Percentiles rank a stretch among this genome's conserved stretches.
Evolutionary conservation across 1,140 invertebrate genomes (phyloP).

Genomic region (Macrosteles quadrilineatus): DNA sequence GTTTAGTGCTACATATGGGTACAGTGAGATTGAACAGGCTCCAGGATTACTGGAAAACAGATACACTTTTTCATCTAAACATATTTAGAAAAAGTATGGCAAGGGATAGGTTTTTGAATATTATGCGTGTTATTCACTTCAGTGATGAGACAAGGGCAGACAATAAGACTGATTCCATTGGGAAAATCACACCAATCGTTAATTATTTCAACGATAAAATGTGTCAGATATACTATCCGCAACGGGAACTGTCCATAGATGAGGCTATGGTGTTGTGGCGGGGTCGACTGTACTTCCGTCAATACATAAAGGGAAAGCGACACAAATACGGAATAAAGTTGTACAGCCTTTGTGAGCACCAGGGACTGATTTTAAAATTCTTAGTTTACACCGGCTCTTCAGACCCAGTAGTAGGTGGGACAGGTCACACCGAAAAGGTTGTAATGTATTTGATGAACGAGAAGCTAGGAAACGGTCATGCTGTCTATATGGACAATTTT

Average conservation of each 20-base stretch:
- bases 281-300: slow-evolving; percentile 30
- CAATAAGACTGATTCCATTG: neutral
- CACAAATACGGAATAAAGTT: slow-evolving; percentile 4
- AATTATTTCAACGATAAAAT: slow-evolving; percentile 20
- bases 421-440: neutral
- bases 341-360: slow-evolving; percentile 15
- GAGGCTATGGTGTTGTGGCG: slow-evolving; percentile 19
- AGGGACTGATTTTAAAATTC: neutral
- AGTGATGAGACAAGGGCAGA: neutral
- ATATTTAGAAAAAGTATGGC: slow-evolving; percentile 18
- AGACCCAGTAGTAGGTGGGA: neutral
- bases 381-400: neutral
- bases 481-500: slow-evolving; percentile 40
- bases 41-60: slow-evolving; percentile 27
- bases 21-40: neutral
- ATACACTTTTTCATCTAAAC: slow-evolving; percentile 3
- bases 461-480: slow-evolving; percentile 34
- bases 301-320: slow-evolving; percentile 3
- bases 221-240: neutral
- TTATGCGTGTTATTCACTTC: slow-evolving; percentile 10
- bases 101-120: slow-evolving; percentile 20
- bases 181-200: slow-evolving; percentile 9
- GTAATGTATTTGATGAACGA: slow-evolving; percentile 25
- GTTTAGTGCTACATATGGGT: neutral
- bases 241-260: neutral